Conservation (phyloP, 1,140 invertebrate genomes). For the Sinella curviseta region DNA sequence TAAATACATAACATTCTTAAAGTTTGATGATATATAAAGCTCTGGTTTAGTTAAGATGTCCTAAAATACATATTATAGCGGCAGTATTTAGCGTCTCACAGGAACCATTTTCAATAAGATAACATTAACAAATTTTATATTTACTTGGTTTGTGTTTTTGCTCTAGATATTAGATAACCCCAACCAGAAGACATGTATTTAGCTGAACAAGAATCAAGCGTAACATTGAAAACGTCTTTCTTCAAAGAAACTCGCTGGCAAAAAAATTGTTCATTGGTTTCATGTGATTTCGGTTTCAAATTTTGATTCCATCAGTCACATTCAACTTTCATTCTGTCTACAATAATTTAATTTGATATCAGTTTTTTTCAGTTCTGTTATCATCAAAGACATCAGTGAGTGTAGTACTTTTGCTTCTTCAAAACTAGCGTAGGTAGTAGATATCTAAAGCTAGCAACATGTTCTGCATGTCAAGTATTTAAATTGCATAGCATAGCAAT, state of each 20-base stretch:
- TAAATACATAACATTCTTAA: not conserved
- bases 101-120: not conserved
- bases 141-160: not conserved
- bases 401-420: not conserved
- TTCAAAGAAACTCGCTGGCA: not conserved
- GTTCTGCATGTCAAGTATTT: not conserved
- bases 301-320: too few relatives aligned
- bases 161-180: not conserved
- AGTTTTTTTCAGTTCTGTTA: not conserved
- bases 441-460: too few relatives aligned
- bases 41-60: slow-evolving; percentile 1
- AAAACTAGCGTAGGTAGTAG: too few relatives aligned
- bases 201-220: slow-evolving; percentile 15
- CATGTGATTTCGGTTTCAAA: too few relatives aligned
- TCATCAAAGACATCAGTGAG: not conserved
- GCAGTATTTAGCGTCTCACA: slow-evolving; percentile 23
- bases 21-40: not conserved
- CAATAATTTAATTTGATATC: not conserved
- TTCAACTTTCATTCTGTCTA: too few relatives aligned
- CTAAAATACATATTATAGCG: not conserved
- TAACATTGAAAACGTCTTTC: slow-evolving; percentile 23
- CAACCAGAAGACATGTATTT: not conserved
- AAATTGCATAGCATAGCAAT: not conserved
- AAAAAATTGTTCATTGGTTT: too few relatives aligned
- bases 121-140: not conserved